Percentiles rank a stretch among this genome's conserved stretches.
These are phyloP conservation scores for Drosophila quinaria DNA, from an alignment of 2,888 invertebrate species.

Conservation along the genomic window DNA sequence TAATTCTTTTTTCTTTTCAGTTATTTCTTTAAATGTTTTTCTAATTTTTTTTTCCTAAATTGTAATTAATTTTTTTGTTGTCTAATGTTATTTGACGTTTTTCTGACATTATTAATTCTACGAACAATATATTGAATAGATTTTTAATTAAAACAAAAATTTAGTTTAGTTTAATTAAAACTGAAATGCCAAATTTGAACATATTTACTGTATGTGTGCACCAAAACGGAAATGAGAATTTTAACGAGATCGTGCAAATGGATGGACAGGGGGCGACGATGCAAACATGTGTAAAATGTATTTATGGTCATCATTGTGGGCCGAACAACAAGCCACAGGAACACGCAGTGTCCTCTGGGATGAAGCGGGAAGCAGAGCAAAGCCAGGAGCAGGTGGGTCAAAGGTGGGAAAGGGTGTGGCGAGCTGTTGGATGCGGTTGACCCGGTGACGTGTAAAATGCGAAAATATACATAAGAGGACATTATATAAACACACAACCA, in stretches of 20 bases:
- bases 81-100: no score
- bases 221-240: constrained; percentile 66
- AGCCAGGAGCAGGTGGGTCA: neutral
- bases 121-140: neutral
- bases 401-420: constrained; percentile 17
- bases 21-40: neutral
- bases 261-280: constrained; percentile 1
- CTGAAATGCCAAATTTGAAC: constrained; percentile 21
- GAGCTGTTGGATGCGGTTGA: constrained; percentile 61
- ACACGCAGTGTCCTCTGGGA: constrained; percentile 18
- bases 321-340: constrained; percentile 47
- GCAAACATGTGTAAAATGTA: constrained; percentile 59
- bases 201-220: constrained; percentile 25
- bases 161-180: constrained; percentile 48
- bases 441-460: constrained; percentile 72
- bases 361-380: constrained; percentile 5
- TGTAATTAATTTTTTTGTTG: no score
- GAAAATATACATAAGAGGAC: constrained; percentile 68
- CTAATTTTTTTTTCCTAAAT: no score
- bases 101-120: neutral
- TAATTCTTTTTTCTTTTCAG: neutral
- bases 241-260: constrained; percentile 54
- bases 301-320: constrained; percentile 72
- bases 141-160: constrained; percentile 1
- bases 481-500: constrained; percentile 31